Percentiles rank a stretch among this genome's conserved stretches.
Conservation (phyloP, 2,113 vertebrate genomes). For the human (Homo sapiens) region GRCh38 chr4:65926501-65927000, state of each 20-base stretch:
- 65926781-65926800: neutral
- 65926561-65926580: neutral
- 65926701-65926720: neutral
- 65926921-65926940: neutral
- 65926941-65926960: neutral
- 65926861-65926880: neutral
- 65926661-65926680: neutral
- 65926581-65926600: neutral
- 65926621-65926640: neutral
- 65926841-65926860: neutral
- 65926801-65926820: neutral
- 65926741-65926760: neutral
- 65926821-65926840: neutral
- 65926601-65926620: neutral
- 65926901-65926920: neutral
- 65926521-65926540: neutral
- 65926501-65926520: neutral
- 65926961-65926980: too few relatives aligned
- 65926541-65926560: neutral
- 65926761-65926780: neutral
- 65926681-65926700: neutral
- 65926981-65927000: too few relatives aligned
- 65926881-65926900: neutral
- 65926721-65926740: neutral
- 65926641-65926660: neutral